Evolutionary conservation across 2,113 vertebrate genomes (phyloP).

Genomic region (Oreochromis aureus): DNA sequence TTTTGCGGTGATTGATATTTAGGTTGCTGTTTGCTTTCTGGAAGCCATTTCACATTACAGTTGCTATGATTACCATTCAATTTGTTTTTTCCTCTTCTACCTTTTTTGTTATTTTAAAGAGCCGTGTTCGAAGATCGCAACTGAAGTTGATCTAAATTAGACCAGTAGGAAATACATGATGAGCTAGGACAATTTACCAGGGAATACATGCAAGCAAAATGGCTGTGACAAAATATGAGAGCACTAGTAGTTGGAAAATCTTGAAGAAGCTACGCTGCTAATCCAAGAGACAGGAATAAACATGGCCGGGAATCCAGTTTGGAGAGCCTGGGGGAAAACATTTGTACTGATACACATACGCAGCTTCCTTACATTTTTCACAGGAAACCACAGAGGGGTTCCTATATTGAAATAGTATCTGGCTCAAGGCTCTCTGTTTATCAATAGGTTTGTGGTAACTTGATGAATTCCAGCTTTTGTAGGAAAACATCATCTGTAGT

Average conservation of each 20-base stretch:
- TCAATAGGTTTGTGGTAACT: not conserved
- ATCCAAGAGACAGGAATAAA: not conserved
- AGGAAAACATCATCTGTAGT: not conserved
- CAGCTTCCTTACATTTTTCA: not conserved
- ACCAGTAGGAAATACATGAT: not conserved
- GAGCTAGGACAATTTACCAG: not conserved
- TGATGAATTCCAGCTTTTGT: not conserved
- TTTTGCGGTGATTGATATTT: conserved; percentile 12
- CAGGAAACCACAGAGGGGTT: not conserved
- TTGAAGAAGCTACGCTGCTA: not conserved
- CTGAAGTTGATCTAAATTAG: not conserved
- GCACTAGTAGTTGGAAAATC: not conserved
- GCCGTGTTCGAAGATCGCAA: not conserved
- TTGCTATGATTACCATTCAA: not conserved
- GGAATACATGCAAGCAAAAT: not conserved
- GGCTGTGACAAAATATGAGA: not conserved
- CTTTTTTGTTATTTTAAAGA: not conserved
- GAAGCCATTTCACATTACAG: not conserved
- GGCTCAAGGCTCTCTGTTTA: not conserved
- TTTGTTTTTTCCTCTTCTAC: not conserved
- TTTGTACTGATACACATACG: not conserved
- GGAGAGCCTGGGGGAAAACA: not conserved
- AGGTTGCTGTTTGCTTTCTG: not conserved
- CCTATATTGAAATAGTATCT: not conserved
- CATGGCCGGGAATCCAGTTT: not conserved